Evolutionary conservation across 2,797 vertebrate species (phyloP).

Genomic region (Chelidonichthys spinosus): DNA sequence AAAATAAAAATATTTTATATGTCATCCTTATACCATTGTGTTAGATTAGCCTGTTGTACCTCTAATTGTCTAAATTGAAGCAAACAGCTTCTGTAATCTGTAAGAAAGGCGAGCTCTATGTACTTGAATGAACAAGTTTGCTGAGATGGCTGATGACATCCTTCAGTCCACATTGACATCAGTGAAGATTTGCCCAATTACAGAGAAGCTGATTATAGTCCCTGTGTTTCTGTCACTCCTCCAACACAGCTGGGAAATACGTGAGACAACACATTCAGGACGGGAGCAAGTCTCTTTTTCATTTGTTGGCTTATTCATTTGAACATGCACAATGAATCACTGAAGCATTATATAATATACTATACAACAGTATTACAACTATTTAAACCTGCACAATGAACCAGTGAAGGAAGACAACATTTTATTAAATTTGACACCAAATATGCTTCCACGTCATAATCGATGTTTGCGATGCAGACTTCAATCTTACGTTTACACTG

Average conservation of each 20-base stretch:
- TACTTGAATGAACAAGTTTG: conserved; percentile 52
- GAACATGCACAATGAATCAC: conserved; percentile 43
- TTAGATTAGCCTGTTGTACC: background rate
- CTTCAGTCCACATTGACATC: conserved; percentile 49
- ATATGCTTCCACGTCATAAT: conserved; percentile 3
- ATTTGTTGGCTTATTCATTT: conserved; percentile 42
- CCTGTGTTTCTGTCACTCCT: conserved; percentile 40
- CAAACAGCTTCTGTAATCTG: conserved; percentile 62
- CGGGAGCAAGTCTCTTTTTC: conserved; percentile 17
- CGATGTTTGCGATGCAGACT: conserved; percentile 34
- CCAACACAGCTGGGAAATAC: conserved; percentile 43
- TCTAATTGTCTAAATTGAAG: background rate
- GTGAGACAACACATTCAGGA: conserved; percentile 10
- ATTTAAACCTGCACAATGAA: conserved; percentile 40
- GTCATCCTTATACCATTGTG: too few relatives aligned
- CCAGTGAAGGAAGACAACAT: conserved; percentile 8
- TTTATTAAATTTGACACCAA: conserved; percentile 19
- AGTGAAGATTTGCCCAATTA: conserved; percentile 48
- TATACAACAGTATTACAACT: background rate
- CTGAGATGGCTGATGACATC: conserved; percentile 31
- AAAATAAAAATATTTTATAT: background rate
- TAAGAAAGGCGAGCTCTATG: conserved; percentile 48
- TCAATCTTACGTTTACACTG: conserved; percentile 25
- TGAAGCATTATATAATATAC: conserved; percentile 14
- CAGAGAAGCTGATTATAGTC: conserved; percentile 38